Conservation (phyloP, 2,113 vertebrate genomes). For the Trinectes maculatus region DNA sequence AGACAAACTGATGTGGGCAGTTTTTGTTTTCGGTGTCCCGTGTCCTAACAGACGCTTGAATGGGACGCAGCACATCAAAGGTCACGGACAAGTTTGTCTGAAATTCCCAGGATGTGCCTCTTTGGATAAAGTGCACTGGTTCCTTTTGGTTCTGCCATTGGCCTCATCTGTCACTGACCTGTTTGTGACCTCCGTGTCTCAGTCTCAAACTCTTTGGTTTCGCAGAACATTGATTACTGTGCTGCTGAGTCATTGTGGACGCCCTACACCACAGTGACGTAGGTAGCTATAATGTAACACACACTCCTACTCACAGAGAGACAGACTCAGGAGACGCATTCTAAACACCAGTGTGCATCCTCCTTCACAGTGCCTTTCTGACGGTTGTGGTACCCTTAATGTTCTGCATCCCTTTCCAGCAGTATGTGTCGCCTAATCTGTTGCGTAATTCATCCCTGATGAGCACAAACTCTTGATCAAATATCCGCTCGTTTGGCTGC, state of each 20-base stretch:
- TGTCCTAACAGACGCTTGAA: too few species aligned
- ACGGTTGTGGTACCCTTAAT: conserved; percentile 20
- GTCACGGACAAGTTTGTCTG: conserved; percentile 5
- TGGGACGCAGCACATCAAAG: not conserved
- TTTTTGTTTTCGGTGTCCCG: not conserved
- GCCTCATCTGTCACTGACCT: conserved; percentile 41
- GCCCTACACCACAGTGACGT: conserved; percentile 30
- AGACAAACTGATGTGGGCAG: not conserved
- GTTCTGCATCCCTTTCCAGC: conserved; percentile 16
- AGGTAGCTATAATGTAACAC: conserved; percentile 6
- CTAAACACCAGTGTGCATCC: conserved; percentile 3
- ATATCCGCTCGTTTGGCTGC: conserved; percentile 50
- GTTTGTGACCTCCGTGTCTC: conserved; percentile 45
- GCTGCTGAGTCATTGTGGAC: conserved; percentile 44
- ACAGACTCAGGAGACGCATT: conserved; percentile 7
- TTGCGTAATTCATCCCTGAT: conserved; percentile 37
- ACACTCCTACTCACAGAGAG: conserved; percentile 1
- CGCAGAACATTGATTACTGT: conserved; percentile 17
- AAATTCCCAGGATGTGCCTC: conserved; percentile 10
- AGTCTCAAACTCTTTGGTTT: conserved; percentile 1
- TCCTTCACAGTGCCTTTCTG: conserved; percentile 22
- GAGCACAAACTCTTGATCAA: conserved; percentile 47
- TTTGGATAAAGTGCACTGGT: conserved; percentile 25
- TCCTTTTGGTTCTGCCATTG: conserved; percentile 21
- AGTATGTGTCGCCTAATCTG: conserved; percentile 36